These are phyloP conservation scores for Drosophila aff. DNA, from an alignment of 1,140 invertebrate species.

Conservation along the genomic window DNA sequence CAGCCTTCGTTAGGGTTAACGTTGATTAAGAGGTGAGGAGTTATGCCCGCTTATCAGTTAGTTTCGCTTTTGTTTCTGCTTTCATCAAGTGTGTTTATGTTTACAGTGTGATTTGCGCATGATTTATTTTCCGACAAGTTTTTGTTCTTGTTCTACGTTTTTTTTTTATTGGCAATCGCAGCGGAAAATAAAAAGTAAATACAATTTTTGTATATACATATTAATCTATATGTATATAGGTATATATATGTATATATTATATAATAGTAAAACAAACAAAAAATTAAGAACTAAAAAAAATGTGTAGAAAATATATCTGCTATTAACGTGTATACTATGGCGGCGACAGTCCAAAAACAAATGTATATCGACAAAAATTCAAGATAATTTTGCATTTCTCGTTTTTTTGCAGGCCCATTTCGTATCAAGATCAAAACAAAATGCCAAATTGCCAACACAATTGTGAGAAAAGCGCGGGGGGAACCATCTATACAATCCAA, in stretches of 20 bases:
- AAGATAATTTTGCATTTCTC: constrained; percentile 59
- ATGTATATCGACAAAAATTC: not conserved
- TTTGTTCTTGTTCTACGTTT: not conserved
- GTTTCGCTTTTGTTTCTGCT: constrained; percentile 22
- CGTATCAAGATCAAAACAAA: constrained; percentile 74
- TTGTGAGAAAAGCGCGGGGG: constrained; percentile 1
- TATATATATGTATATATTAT: too few species aligned
- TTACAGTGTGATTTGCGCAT: constrained; percentile 18
- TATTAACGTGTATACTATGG: not conserved
- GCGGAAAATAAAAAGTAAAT: not conserved
- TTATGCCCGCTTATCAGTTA: constrained; percentile 63
- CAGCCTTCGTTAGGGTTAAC: constrained; percentile 26
- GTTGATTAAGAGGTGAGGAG: constrained; percentile 16
- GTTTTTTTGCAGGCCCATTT: constrained; percentile 22
- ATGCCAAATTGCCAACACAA: constrained; percentile 34
- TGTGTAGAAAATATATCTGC: too few species aligned
- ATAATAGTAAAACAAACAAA: too few species aligned
- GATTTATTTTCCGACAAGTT: not conserved
- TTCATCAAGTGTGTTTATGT: constrained; percentile 10
- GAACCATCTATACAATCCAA: not conserved
- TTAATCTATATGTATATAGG: too few species aligned
- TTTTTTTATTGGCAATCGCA: not conserved
- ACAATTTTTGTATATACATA: too few species aligned
- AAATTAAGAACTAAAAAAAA: too few species aligned
- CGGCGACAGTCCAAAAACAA: too few species aligned